Evolutionary conservation across 2,797 vertebrate species (phyloP).

Genomic region (Enoplosus armatus): DNA sequence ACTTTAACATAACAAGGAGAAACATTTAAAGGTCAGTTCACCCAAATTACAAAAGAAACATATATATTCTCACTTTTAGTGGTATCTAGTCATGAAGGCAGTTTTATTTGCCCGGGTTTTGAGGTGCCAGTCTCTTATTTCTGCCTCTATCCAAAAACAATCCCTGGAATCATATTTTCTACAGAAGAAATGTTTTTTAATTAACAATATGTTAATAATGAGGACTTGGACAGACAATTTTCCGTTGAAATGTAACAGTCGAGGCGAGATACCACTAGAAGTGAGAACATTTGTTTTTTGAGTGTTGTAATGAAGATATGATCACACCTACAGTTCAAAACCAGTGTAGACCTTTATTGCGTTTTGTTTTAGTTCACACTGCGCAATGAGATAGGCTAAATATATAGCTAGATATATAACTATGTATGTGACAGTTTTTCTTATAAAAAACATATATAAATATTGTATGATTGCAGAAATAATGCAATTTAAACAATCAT

Average conservation of each 20-base stretch:
- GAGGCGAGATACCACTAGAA: not conserved
- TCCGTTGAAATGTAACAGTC: not conserved
- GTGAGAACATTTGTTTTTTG: not conserved
- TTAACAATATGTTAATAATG: not conserved
- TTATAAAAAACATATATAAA: too few relatives aligned
- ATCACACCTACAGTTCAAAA: not conserved
- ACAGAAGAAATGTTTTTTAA: not conserved
- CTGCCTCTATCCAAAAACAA: not conserved
- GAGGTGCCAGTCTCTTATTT: not conserved
- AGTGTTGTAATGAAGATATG: not conserved
- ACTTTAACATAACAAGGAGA: not conserved
- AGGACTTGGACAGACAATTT: not conserved
- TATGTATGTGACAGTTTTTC: too few relatives aligned
- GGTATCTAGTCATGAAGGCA: not conserved
- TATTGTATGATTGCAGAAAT: not conserved
- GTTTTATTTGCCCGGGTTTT: not conserved
- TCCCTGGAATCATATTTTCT: not conserved
- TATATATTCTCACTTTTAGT: not conserved
- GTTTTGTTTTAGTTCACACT: not conserved
- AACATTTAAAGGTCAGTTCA: constrained; percentile 14
- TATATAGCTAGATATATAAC: too few relatives aligned
- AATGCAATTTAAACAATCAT: not conserved
- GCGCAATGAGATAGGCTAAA: too few relatives aligned
- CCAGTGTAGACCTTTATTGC: not conserved
- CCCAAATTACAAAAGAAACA: not conserved